Evolutionary conservation across 2,797 vertebrate species (phyloP).

Genomic region (Falco naumanni): DNA sequence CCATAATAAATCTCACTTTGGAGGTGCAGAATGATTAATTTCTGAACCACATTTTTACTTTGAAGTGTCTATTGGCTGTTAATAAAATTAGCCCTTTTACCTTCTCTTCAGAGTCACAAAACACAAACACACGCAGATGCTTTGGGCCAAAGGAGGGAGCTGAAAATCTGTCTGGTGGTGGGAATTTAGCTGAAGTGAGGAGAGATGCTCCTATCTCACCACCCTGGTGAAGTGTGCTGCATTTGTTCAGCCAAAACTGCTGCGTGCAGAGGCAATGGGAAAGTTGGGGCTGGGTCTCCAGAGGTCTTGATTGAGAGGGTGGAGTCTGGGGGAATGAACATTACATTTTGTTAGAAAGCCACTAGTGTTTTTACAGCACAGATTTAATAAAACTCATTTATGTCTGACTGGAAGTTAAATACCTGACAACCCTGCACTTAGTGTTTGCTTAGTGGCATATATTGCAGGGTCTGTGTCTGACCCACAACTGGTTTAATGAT

Average conservation of each 20-base stretch:
- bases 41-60: conserved; percentile 62
- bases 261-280: background rate
- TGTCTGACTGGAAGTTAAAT: background rate
- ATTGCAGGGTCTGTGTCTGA: background rate
- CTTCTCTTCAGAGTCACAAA: conserved; percentile 34
- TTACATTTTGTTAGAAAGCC: background rate
- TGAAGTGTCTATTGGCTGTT: conserved; percentile 33
- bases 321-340: background rate
- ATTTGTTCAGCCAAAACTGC: background rate
- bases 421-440: background rate
- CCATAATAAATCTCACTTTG: conserved; percentile 37
- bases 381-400: conserved; percentile 22
- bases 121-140: background rate
- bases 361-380: background rate
- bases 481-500: background rate
- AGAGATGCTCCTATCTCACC: background rate
- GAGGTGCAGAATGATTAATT: conserved; percentile 62
- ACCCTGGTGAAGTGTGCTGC: background rate
- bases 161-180: background rate
- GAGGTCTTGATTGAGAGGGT: background rate
- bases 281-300: background rate
- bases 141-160: background rate
- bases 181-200: background rate
- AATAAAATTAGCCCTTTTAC: conserved; percentile 44
- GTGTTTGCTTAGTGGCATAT: background rate